Evolutionary conservation across 2,797 vertebrate genomes (phyloP).

Genomic region (Darevskia mixta): DNA sequence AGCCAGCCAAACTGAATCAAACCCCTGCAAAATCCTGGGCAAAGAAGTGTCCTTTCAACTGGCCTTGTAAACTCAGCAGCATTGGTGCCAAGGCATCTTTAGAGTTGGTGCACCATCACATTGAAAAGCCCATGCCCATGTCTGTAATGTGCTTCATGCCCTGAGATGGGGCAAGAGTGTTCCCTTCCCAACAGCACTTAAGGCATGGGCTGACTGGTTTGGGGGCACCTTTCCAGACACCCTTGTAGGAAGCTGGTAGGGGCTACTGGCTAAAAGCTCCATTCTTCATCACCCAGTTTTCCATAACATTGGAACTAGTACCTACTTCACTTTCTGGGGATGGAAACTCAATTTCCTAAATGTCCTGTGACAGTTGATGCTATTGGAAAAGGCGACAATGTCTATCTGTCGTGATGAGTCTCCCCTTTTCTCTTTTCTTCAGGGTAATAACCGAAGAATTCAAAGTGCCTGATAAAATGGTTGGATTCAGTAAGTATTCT

Average conservation of each 20-base stretch:
- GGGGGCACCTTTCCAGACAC: neutral
- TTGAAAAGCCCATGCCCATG: too few relatives aligned
- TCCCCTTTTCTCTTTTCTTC: constrained; percentile 61
- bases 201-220: neutral
- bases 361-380: constrained; percentile 5
- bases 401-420: constrained; percentile 39
- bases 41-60: too few relatives aligned
- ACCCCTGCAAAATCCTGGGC: too few relatives aligned
- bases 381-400: neutral
- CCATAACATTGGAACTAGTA: neutral
- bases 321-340: neutral
- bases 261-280: neutral
- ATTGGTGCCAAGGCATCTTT: too few relatives aligned
- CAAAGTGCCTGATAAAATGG: constrained; percentile 99
- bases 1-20: too few relatives aligned
- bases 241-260: neutral
- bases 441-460: constrained; percentile 98
- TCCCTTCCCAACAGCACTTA: neutral
- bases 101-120: too few relatives aligned
- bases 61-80: too few relatives aligned
- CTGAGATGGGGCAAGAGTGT: neutral
- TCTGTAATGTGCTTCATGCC: neutral
- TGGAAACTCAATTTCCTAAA: neutral
- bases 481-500: constrained; percentile 98
- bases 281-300: neutral